Evolutionary conservation across 2,797 vertebrate species (phyloP).

Genomic region (Chloroceryle inda): DNA sequence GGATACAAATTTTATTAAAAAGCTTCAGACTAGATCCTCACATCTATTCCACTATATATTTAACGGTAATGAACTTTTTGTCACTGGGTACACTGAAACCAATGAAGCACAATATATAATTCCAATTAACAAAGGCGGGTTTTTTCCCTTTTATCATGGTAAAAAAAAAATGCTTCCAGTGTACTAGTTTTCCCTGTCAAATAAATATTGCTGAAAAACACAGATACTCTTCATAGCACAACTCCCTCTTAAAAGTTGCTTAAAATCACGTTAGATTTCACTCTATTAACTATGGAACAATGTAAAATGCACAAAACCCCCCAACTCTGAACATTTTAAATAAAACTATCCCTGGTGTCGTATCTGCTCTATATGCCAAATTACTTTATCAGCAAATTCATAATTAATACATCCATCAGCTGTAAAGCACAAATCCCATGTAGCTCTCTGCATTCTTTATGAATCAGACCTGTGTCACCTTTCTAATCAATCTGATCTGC

Average conservation of each 20-base stretch:
- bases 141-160: background rate
- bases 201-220: background rate
- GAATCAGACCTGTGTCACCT: background rate
- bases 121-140: rapidly evolving
- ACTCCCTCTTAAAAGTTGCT: background rate
- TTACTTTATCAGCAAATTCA: background rate
- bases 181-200: background rate
- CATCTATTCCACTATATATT: background rate
- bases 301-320: background rate
- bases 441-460: background rate
- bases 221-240: background rate
- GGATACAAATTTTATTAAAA: background rate
- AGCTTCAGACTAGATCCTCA: background rate
- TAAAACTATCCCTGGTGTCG: background rate
- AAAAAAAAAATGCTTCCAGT: background rate
- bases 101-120: background rate
- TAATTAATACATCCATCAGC: background rate
- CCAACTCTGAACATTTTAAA: background rate
- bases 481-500: background rate
- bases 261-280: background rate
- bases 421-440: background rate
- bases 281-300: background rate
- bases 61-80: background rate
- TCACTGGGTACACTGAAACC: background rate
- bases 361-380: background rate